Base-by-base conservation (phyloP, 92 coral and sea anemone genomes). In the Blastomussa wellsi region DNA sequence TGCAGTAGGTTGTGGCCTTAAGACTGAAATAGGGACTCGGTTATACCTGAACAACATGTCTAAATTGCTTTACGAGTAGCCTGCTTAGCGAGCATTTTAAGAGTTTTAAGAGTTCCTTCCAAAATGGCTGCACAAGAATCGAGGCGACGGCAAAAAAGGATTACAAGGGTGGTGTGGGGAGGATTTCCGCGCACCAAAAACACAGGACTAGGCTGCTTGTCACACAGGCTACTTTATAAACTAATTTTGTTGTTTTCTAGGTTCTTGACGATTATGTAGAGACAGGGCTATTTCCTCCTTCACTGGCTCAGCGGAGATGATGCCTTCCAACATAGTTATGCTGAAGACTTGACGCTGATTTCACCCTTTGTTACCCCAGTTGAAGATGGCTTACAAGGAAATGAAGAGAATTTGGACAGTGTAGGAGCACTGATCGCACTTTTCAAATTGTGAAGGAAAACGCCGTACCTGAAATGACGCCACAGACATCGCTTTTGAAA, bases 281-380 rank as follows among this genome's bases (percentile, higher is more conserved):
- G 33, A 74, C 92, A 22, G 66, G 89, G 26, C 68, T 84, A 74
- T 89, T 89, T 79, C 92, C 92, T 15, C 86, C 92, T 12, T 84
- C 92, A 22, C 32, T 89, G 59, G 89, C 79, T 13, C 86, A 84
- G 35, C 66, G 83, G 3, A 84, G 92, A 19, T 68, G 83, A 79
- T 76, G 29, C 0, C 74, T 28, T 38, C 48, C 44, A 70, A 20
- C 32, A 59, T 59, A 8, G 55, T n/a, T n/a, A n/a, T n/a, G n/a
- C n/a, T 48, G 53, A 48, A 48, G 57, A 13, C 44, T 31, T 24
- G 32, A 33, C 20, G 26, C 68, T 9, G 32, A 62, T 44, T 59
- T 32, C 4, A 69, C 24, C 22, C 57, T 51, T 22, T n/a, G 42
- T 35, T 77, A 77, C 33, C 28, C 67, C 66, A 77, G 31, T 77